Conservation (phyloP, 2,888 invertebrate genomes). For the Hypomecis punctinalis region DNA sequence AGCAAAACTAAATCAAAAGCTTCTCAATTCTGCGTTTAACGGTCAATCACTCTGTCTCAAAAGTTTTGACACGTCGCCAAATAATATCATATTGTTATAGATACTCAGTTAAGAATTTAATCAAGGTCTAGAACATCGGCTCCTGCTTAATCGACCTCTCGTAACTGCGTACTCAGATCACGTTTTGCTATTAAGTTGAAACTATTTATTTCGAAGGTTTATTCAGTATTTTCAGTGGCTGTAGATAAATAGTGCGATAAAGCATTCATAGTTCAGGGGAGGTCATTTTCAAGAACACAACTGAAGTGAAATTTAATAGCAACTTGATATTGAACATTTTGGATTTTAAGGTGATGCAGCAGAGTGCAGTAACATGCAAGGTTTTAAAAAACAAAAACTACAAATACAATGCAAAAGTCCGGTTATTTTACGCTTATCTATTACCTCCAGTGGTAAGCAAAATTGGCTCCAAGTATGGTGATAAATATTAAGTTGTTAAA, state of each 20-base stretch:
- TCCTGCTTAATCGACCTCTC: background rate
- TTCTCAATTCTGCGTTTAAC: background rate
- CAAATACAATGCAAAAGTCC: no score
- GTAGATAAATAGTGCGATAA: background rate
- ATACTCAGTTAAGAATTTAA: slow-evolving; percentile 2
- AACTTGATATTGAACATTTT: no score
- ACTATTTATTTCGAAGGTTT: background rate
- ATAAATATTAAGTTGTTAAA: no score
- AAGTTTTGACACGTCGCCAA: slow-evolving; percentile 10
- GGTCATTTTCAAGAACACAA: no score
- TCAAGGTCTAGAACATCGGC: slow-evolving; percentile 9
- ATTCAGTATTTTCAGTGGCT: background rate
- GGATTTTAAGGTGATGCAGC: no score
- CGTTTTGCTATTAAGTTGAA: background rate
- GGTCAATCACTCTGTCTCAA: slow-evolving; percentile 3
- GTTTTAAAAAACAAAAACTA: no score
- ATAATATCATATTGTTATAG: background rate
- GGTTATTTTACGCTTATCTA: no score
- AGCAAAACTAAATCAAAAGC: background rate
- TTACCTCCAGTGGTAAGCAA: no score
- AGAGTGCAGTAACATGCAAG: no score
- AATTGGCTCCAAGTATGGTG: no score
- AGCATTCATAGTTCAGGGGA: no score
- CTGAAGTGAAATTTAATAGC: no score
- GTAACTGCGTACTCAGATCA: background rate